A percentile compares a stretch with the other conserved stretches of the same genome.
Conservation (phyloP, 2,888 invertebrate species). For the Apotomis capreana region DNA sequence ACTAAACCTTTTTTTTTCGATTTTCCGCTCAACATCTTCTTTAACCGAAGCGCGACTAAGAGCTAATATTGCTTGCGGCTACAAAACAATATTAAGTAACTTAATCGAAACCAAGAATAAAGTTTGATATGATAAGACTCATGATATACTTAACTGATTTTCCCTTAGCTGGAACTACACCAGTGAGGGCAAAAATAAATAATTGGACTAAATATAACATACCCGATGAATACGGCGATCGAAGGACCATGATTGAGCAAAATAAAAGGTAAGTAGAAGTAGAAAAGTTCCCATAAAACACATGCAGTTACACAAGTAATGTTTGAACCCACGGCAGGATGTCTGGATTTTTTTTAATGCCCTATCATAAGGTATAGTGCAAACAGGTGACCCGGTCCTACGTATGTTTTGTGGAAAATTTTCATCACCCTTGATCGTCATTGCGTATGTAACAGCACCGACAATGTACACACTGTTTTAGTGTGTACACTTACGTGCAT, state of each 20-base stretch:
- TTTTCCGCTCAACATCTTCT: background rate
- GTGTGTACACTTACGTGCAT: background rate
- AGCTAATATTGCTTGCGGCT: background rate
- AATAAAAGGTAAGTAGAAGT: background rate
- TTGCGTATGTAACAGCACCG: background rate
- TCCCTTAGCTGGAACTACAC: background rate
- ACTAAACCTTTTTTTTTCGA: background rate
- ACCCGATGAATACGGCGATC: background rate
- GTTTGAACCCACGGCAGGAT: background rate
- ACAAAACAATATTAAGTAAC: background rate
- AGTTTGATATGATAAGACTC: background rate
- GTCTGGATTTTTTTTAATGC: background rate
- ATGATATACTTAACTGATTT: background rate
- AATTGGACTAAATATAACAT: background rate
- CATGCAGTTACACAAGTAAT: background rate
- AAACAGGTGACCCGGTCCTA: background rate
- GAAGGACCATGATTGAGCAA: background rate
- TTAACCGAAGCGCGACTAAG: background rate
- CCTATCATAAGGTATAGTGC: background rate
- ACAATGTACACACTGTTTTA: background rate
- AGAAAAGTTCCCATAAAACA: background rate
- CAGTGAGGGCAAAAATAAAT: background rate
- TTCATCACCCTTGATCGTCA: background rate
- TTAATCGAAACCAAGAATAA: background rate
- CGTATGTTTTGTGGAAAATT: background rate